Conservation (phyloP, 2,113 vertebrate species). For the Nasalis larvatus region DNA sequence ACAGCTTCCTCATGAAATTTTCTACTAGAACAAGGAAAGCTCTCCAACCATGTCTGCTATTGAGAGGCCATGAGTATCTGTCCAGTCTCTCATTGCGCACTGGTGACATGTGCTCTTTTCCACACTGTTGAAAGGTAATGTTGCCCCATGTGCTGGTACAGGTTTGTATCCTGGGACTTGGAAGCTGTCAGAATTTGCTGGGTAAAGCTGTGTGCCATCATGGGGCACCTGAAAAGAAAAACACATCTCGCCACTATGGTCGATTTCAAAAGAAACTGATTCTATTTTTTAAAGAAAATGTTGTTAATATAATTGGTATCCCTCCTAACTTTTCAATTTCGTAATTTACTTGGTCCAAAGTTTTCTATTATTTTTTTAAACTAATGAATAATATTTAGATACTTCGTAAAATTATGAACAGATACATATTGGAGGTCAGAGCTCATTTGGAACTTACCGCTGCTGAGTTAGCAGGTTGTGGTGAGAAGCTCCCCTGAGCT, state of each 20-base stretch:
- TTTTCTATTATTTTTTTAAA: slow-evolving; percentile 74
- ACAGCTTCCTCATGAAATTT: slow-evolving; percentile 85
- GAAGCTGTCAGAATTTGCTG: slow-evolving; percentile 62
- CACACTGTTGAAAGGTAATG: slow-evolving; percentile 44
- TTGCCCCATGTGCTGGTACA: slow-evolving; percentile 20
- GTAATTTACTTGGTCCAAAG: slow-evolving; percentile 83
- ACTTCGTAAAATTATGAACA: slow-evolving; percentile 80
- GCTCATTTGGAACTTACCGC: slow-evolving; percentile 65
- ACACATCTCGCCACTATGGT: slow-evolving; percentile 85
- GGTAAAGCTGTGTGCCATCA: slow-evolving; percentile 57
- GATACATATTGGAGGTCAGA: slow-evolving; percentile 74
- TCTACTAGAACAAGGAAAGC: slow-evolving; percentile 81
- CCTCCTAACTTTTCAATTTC: slow-evolving; percentile 80
- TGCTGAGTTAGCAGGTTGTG: slow-evolving; percentile 62
- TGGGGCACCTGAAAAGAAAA: slow-evolving; percentile 80
- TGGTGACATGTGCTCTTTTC: slow-evolving; percentile 86
- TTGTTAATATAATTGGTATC: slow-evolving; percentile 78
- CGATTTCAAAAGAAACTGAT: slow-evolving; percentile 82
- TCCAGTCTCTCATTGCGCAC: slow-evolving; percentile 76
- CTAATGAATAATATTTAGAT: slow-evolving; percentile 86
- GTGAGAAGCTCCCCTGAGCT: slow-evolving; percentile 16
- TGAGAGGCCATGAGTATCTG: slow-evolving; percentile 79
- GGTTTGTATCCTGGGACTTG: slow-evolving; percentile 51
- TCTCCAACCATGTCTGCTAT: slow-evolving; percentile 77
- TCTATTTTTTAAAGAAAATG: slow-evolving; percentile 88